Conservation (phyloP, 2,888 invertebrate species). For the Lithophane ornitopus region DNA sequence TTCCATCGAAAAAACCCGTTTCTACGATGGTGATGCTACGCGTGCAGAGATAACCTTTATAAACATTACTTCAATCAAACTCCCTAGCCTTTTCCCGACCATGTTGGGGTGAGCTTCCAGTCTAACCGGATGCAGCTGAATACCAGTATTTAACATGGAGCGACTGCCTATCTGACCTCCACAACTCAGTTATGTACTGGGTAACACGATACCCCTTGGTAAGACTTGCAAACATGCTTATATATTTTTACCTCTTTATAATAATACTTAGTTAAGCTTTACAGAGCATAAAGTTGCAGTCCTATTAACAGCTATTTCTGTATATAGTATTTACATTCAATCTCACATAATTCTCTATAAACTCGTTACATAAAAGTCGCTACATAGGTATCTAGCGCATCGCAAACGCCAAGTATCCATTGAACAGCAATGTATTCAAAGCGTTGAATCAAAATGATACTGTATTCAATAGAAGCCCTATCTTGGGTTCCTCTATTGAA, state of each 20-base stretch:
- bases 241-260: too few species aligned
- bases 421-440: conserved; percentile 41
- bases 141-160: neutral
- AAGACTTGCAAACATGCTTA: too few species aligned
- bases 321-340: neutral
- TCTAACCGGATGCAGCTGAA: neutral
- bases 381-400: neutral
- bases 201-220: neutral
- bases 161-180: too few species aligned
- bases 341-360: neutral
- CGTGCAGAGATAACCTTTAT: too few species aligned
- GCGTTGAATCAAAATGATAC: conserved; percentile 35
- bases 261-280: neutral
- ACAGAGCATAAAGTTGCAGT: neutral
- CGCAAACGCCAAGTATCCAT: conserved; percentile 10
- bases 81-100: neutral
- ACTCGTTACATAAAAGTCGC: conserved; percentile 15
- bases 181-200: too few species aligned
- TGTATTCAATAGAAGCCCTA: conserved; percentile 35
- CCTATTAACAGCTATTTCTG: too few species aligned
- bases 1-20: too few species aligned
- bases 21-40: too few species aligned
- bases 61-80: too few species aligned
- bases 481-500: conserved; percentile 32
- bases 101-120: neutral